Evolutionary conservation across 2,888 invertebrate species (phyloP), one percentile per base, ranked within the genome.

Genomic region (Heliconius charithonia): DNA sequence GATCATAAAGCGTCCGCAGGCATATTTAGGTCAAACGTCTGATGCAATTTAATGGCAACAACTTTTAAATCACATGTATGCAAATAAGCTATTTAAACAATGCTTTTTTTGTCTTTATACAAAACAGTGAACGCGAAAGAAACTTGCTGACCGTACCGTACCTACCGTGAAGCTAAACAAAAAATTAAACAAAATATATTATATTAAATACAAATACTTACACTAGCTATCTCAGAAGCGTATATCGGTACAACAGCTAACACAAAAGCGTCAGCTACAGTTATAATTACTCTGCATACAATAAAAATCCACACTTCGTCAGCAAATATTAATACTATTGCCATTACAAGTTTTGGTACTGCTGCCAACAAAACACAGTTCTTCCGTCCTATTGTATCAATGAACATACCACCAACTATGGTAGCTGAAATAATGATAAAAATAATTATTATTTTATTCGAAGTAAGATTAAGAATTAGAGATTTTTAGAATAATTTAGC

Each of bases 151-250:
- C 32, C n/a, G n/a, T n/a, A 32, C 32, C 6, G 32, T 32, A 6
- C 4, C 32, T 32, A 6, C 4, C 32, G 6, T 32, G 6, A 32
- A 32, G 32, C 32, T 6, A 32, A 32, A 6, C 32, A 32, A 32
- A 32, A 32, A 32, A n/a, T n/a, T n/a, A n/a, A n/a, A 32, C 32
- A 32, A 4, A 6, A 32, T 32, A 32, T 32, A 32, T 32, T 32
- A 32, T 32, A 32, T 32, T 32, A 32, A 32, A 32, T 32, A 32
- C 22, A 25, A 41, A 70, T 25, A 86, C 87, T 86, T 51, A 91
- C 92, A 77, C 86, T 87, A 62, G 91, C 89, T 67, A 92, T 85
- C 74, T 92, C 92, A 0, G 91, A 89, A 12, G 90, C 86, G 76
- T 91, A 92, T 22, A 90, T 85, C 4, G 90, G 88, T 3, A 90